Evolutionary conservation across 2,888 invertebrate genomes (phyloP).

Genomic region (Mimas tiliae): DNA sequence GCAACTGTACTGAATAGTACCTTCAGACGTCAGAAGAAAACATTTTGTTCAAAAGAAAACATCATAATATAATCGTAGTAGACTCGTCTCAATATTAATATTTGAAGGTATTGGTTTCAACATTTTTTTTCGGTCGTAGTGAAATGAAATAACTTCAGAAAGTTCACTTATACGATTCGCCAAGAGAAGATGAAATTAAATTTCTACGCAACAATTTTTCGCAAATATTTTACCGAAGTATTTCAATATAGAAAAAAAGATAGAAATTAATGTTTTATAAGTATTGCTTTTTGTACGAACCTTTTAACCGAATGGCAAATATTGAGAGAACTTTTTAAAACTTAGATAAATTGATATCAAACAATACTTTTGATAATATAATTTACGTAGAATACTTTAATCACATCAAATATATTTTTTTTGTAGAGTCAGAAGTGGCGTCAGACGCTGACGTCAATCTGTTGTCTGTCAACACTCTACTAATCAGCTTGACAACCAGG

Average conservation of each 20-base stretch:
- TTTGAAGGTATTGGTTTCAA: conserved; percentile 35
- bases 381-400: too few species aligned
- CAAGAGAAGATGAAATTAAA: conserved; percentile 59
- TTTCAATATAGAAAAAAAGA: conserved; percentile 45
- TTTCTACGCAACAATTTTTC: conserved; percentile 57
- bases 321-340: neutral
- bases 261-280: conserved; percentile 19
- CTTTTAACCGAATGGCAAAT: neutral
- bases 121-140: conserved; percentile 59
- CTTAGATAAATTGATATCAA: too few species aligned
- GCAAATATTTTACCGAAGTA: conserved; percentile 57
- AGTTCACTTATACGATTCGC: conserved; percentile 58
- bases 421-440: too few species aligned
- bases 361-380: too few species aligned
- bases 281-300: conserved; percentile 11
- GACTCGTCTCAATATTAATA: conserved; percentile 5
- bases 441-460: too few species aligned
- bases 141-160: conserved; percentile 69
- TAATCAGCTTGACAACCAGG: too few species aligned
- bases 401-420: too few species aligned
- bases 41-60: too few species aligned
- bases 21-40: too few species aligned
- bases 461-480: too few species aligned
- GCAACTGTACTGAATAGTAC: too few species aligned
- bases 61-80: neutral